Conservation (phyloP, 2,113 vertebrate species). For the Anthoscopus minutus region DNA sequence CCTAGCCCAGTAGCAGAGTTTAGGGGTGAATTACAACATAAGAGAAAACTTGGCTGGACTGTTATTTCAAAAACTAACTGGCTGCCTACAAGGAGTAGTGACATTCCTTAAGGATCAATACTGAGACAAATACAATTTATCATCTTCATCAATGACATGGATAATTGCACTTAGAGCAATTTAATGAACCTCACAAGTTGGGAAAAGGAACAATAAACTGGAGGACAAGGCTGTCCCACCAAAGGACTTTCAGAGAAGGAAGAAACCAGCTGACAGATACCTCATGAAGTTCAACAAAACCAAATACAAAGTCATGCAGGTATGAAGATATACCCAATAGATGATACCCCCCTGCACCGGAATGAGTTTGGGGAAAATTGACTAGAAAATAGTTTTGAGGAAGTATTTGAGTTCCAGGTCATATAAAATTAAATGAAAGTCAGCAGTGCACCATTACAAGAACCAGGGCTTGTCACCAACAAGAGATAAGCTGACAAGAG, state of each 20-base stretch:
- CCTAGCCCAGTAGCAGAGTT: neutral
- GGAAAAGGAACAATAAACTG: neutral
- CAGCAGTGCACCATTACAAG: neutral
- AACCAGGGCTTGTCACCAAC: neutral
- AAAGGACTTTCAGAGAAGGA: neutral
- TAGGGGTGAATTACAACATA: neutral
- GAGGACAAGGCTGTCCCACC: neutral
- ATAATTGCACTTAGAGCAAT: neutral
- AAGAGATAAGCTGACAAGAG: neutral
- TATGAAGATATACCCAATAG: neutral
- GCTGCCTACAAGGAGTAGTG: neutral
- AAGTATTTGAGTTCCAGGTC: neutral
- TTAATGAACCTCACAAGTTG: neutral
- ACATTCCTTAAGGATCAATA: neutral
- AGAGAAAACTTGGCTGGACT: neutral
- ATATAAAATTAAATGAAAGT: neutral
- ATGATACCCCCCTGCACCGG: neutral
- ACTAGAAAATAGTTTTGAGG: neutral
- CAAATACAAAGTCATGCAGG: neutral
- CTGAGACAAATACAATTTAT: neutral
- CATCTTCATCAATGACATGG: neutral
- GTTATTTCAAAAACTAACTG: neutral
- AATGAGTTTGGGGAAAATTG: neutral
- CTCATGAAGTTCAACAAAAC: neutral
- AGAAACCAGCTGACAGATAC: neutral